These are phyloP conservation scores for Apis dorsata DNA, from an alignment of 1,140 invertebrate species.

Conservation along the genomic window DNA sequence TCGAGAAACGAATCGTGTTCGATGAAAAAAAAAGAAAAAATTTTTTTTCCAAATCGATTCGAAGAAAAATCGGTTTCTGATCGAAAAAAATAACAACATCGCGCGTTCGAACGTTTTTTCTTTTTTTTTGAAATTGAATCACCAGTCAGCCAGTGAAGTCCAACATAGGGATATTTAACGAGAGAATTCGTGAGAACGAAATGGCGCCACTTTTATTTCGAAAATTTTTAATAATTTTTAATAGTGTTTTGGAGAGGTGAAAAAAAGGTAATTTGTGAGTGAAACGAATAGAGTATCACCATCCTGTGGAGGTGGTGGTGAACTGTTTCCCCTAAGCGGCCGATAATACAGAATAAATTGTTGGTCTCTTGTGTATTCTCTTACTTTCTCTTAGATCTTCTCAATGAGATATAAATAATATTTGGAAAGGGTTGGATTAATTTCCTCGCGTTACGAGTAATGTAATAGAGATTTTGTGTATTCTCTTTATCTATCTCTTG, in stretches of 20 bases:
- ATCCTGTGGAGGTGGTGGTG: background rate
- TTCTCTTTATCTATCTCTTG: too few relatives aligned
- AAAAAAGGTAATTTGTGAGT: too few relatives aligned
- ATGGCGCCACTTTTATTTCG: too few relatives aligned
- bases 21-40: background rate
- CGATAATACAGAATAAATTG: slow-evolving; percentile 11
- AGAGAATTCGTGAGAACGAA: background rate
- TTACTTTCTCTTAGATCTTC: background rate
- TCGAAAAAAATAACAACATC: background rate
- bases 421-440: too few relatives aligned
- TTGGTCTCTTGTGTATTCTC: too few relatives aligned
- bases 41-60: background rate
- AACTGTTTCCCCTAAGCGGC: background rate
- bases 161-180: background rate
- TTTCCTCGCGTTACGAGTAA: too few relatives aligned
- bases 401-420: too few relatives aligned
- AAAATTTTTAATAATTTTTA: too few relatives aligned
- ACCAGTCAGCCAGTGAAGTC: background rate
- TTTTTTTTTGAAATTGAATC: slow-evolving; percentile 9
- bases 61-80: background rate
- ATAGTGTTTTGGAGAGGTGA: too few relatives aligned
- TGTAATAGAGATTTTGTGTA: too few relatives aligned
- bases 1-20: slow-evolving; percentile 1
- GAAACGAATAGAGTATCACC: background rate
- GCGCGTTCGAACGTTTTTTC: background rate